Conservation (phyloP, 2,113 vertebrate species). For the Rissa tridactyla region DNA sequence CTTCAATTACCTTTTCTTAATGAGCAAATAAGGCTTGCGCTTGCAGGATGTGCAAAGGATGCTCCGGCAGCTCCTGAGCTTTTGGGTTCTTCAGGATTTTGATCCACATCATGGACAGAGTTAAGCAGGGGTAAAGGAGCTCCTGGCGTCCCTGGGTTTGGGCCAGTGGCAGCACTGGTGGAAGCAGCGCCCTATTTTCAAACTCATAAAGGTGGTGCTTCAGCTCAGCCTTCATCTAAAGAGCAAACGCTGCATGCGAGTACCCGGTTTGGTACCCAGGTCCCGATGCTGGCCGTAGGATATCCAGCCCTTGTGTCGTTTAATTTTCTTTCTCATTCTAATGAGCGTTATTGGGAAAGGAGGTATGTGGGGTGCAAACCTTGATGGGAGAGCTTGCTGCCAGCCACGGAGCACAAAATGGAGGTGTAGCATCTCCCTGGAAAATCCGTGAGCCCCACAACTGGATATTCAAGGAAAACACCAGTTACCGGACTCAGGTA, state of each 20-base stretch:
- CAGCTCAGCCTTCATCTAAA: neutral
- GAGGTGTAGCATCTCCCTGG: neutral
- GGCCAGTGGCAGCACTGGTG: neutral
- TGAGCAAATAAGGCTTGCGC: neutral
- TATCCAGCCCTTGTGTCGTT: neutral
- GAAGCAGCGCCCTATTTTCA: neutral
- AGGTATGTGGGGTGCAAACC: neutral
- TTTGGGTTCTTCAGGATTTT: neutral
- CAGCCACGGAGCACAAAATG: neutral
- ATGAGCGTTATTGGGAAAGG: neutral
- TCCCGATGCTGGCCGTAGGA: no score
- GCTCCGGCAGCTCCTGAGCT: neutral
- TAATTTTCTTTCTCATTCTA: neutral
- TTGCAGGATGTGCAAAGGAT: neutral
- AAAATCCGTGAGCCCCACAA: neutral
- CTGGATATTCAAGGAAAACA: neutral
- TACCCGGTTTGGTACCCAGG: neutral
- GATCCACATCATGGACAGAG: accelerated
- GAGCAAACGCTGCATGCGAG: neutral
- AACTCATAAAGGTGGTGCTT: neutral
- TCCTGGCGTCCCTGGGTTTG: neutral
- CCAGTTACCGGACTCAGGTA: neutral
- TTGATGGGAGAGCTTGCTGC: neutral
- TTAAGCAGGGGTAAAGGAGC: neutral
- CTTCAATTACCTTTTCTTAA: neutral